Evolutionary conservation across 1,140 invertebrate species (phyloP), one percentile per base, ranked within the genome.

Genomic region (Drosophila busckii): DNA sequence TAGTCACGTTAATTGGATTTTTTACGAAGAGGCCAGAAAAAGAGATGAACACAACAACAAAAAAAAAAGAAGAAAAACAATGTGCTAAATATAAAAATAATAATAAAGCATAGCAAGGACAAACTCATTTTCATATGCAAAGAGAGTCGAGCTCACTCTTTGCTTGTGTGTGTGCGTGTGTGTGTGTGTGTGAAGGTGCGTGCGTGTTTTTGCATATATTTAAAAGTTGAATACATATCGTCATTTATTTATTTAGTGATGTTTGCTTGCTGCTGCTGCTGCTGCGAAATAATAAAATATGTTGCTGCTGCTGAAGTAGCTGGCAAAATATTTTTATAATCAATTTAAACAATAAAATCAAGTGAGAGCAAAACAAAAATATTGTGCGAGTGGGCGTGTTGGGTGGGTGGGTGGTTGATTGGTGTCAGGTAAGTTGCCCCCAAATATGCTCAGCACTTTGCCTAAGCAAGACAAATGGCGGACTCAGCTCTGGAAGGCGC

Each of bases 111-210:
- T 12, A 3, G 10, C 17, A 19, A 52, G 31, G 68, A 61, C 45
- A 66, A 73, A 73, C 70, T 75, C 70, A 64, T 73, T 75, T 73
- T 75, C 58, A 75, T 73, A 73, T 73, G 70, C 70, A 75, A 75
- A 69, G 59, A 60, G 42, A 41, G 32, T 34, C 44, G 15, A 28
- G 20, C 15, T 22, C 16, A 42, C 29, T 7, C 38, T 34, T 16
- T 46, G 9, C 9, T 10, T 26, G 29, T 29, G 38, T 31, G 38
- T 29, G 35, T 22, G 22, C 25, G 37, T 34, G 40, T 31, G 26
- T 37, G 32, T 19, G 10, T 56, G 16, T n/a, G n/a, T 3, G 35
- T 37, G 41, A 15, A 23, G 32, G 32, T 45, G 63, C 46, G 50
- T 59, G 70, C 70, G 70, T 73, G 70, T 71, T 69, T 68, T 59